Conservation (phyloP, 2,113 vertebrate species). For the Siphamia tubifer region DNA sequence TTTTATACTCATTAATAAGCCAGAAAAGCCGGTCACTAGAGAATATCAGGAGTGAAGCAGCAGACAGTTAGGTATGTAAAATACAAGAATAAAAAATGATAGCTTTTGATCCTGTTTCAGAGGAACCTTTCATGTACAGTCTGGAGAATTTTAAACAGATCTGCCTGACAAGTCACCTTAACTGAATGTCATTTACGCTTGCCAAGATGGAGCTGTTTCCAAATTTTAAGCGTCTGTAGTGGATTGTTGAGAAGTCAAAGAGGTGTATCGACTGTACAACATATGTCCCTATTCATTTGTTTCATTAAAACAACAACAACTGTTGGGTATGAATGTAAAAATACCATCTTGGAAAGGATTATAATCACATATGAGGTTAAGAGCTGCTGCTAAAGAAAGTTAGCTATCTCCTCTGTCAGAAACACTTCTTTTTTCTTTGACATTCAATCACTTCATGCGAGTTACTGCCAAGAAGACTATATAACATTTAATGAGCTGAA, state of each 20-base stretch:
- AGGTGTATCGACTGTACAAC: neutral
- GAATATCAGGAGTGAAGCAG: constrained; percentile 52
- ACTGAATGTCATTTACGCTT: constrained; percentile 39
- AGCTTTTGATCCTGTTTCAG: constrained; percentile 60
- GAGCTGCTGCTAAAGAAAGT: too few relatives aligned
- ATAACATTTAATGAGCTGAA: neutral
- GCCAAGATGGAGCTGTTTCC: constrained; percentile 44
- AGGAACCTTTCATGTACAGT: constrained; percentile 58
- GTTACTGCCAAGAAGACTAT: neutral
- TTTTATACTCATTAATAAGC: constrained; percentile 66
- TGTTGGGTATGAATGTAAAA: neutral
- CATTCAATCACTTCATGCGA: neutral
- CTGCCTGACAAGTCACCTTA: constrained; percentile 49
- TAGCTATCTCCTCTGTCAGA: too few relatives aligned
- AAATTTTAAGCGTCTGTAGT: constrained; percentile 58
- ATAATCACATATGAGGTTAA: too few relatives aligned
- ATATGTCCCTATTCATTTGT: constrained; percentile 20
- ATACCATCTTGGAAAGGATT: neutral
- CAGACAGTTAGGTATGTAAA: constrained; percentile 63
- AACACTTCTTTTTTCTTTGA: neutral
- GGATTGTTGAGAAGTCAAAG: constrained; percentile 24
- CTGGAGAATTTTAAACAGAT: constrained; percentile 59
- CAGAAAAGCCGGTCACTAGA: constrained; percentile 53
- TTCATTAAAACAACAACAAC: neutral
- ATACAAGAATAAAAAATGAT: constrained; percentile 58